Evolutionary conservation across 2,888 invertebrate species (phyloP).

Genomic region (Lochmaea capreae): DNA sequence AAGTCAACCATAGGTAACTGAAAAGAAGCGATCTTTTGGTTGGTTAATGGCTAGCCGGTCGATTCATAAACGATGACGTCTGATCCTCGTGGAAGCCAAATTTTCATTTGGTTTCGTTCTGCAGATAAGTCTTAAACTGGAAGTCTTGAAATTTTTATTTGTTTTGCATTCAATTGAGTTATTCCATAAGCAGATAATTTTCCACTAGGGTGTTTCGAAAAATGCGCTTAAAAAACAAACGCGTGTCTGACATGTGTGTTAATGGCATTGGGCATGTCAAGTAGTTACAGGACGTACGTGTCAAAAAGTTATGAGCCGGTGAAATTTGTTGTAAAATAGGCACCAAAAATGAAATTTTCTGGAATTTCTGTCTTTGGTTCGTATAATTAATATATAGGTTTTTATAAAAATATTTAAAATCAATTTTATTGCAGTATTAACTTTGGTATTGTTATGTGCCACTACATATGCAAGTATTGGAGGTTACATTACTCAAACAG

Average conservation of each 20-base stretch:
- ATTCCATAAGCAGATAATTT: no score
- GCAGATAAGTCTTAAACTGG: no score
- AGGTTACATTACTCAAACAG: slow-evolving; percentile 60
- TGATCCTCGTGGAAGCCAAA: no score
- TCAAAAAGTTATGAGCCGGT: slow-evolving; percentile 54
- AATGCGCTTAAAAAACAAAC: slow-evolving; percentile 1
- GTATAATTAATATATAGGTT: slow-evolving; percentile 18
- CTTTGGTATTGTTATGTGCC: slow-evolving; percentile 37
- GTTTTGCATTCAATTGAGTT: no score
- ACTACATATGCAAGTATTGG: slow-evolving; percentile 59
- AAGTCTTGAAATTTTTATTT: no score
- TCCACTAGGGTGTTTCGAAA: no score
- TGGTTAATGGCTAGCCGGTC: no score
- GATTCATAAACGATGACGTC: no score
- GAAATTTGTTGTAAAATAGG: slow-evolving; percentile 40
- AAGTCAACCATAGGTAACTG: neutral
- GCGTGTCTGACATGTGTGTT: slow-evolving; percentile 14
- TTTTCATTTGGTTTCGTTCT: no score
- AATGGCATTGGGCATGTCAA: slow-evolving; percentile 23
- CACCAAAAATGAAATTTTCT: slow-evolving; percentile 43
- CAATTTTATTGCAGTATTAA: slow-evolving; percentile 43
- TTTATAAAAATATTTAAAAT: neutral
- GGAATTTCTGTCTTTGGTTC: slow-evolving; percentile 46
- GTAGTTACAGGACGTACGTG: slow-evolving; percentile 45
- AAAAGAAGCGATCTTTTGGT: no score